These are phyloP conservation scores for Brachionus rotundiformis DNA, from an alignment of 1,140 invertebrate species.

Conservation along the genomic window DNA sequence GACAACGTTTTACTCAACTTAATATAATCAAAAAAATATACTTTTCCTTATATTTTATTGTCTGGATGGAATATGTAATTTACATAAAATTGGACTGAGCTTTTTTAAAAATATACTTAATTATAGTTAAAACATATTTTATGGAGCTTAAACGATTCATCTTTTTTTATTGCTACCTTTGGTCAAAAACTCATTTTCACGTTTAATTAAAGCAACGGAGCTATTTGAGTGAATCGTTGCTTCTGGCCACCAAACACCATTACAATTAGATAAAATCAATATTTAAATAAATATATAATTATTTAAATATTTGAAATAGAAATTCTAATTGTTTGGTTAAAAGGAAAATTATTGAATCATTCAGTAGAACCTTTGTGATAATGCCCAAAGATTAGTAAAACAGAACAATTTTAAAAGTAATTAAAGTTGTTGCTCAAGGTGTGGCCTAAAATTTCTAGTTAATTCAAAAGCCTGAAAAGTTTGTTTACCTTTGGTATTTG, in stretches of 20 bases:
- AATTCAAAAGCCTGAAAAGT: neutral
- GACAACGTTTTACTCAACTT: too few species aligned
- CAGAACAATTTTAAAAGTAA: neutral
- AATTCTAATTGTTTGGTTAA: neutral
- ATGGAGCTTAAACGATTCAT: neutral
- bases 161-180: neutral
- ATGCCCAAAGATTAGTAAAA: neutral
- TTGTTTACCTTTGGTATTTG: constrained; percentile 8
- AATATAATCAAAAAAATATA: too few species aligned
- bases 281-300: neutral
- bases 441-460: neutral
- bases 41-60: too few species aligned
- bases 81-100: too few species aligned
- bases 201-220: neutral
- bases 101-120: too few species aligned
- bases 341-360: neutral
- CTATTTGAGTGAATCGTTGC: neutral
- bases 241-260: neutral
- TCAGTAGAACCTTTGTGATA: neutral
- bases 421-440: neutral
- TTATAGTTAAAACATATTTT: neutral
- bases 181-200: neutral
- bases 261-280: neutral
- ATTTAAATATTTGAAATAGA: neutral
- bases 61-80: too few species aligned